Percentiles rank a stretch among this genome's conserved stretches.
These are phyloP conservation scores for Rhinoderma darwinii DNA, from an alignment of 2,113 vertebrate genomes.

Conservation along the genomic window DNA sequence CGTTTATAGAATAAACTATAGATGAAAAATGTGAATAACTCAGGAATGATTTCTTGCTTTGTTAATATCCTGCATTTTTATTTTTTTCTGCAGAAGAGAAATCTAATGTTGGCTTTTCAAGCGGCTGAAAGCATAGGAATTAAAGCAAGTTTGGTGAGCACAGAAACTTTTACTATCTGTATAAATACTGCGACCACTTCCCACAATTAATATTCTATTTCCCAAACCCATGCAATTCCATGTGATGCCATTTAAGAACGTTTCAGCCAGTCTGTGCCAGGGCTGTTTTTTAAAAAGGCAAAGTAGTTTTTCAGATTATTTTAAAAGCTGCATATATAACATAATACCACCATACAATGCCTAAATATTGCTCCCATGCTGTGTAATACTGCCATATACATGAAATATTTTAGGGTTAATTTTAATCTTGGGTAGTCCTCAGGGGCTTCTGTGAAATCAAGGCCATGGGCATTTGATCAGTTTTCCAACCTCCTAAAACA, in stretches of 20 bases:
- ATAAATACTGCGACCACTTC: neutral
- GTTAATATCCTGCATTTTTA: neutral
- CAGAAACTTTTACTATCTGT: neutral
- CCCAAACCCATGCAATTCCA: neutral
- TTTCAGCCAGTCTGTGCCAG: neutral
- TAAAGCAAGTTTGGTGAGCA: slow-evolving; percentile 92
- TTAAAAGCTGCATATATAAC: no score
- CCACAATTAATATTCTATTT: neutral
- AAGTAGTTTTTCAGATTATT: no score
- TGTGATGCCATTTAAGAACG: neutral
- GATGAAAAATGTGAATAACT: neutral
- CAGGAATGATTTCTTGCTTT: neutral
- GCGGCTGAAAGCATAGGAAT: slow-evolving; percentile 95
- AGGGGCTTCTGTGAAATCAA: no score
- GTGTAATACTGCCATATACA: no score
- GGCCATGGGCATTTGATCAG: no score
- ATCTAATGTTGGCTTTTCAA: slow-evolving; percentile 94
- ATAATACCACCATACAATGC: no score
- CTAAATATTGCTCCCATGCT: no score
- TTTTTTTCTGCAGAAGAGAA: slow-evolving; percentile 83
- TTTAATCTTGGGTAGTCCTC: no score
- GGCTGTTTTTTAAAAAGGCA: no score
- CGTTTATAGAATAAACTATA: neutral
- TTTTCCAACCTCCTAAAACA: no score
- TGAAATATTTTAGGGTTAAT: no score